Conservation (phyloP, 53 echinoderm and acorn worm genomes). For the Mesocentrotus franciscanus region DNA sequence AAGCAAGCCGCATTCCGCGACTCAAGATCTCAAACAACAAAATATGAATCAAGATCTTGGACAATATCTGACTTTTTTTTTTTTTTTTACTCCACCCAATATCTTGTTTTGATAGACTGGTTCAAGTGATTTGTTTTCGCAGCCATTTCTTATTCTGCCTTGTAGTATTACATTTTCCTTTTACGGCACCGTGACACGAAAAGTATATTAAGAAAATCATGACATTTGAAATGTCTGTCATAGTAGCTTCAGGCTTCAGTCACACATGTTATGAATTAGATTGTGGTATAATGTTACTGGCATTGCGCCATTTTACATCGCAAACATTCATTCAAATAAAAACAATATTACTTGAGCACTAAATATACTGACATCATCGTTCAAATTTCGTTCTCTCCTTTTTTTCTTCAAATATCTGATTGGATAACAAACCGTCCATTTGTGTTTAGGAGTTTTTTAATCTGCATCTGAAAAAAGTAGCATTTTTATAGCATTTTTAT, state of each 20-base stretch:
- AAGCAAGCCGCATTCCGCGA: slow-evolving; percentile 10
- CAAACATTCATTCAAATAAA: neutral
- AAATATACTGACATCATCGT: no score
- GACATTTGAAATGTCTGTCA: slow-evolving; percentile 4
- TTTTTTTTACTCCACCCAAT: neutral
- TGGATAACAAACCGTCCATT: no score
- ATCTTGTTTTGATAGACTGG: slow-evolving; percentile 36
- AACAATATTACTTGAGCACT: no score
- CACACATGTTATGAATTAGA: neutral
- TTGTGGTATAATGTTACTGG: slow-evolving; percentile 17
- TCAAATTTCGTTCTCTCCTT: no score
- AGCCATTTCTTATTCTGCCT: neutral
- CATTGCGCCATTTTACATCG: neutral
- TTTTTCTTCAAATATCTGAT: no score
- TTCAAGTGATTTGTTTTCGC: slow-evolving; percentile 36
- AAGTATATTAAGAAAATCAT: slow-evolving; percentile 30
- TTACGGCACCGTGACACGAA: neutral
- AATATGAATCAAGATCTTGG: slow-evolving; percentile 21
- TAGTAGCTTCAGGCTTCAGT: neutral
- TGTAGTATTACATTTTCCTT: neutral
- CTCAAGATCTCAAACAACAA: slow-evolving; percentile 9
- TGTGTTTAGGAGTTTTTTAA: no score
- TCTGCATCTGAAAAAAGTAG: no score
- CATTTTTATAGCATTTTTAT: no score
- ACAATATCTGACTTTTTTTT: neutral